Evolutionary conservation across 2,113 vertebrate genomes (phyloP), one percentile per base, ranked within the genome.

Genomic region (Cyphomyrus discorhynchus): DNA sequence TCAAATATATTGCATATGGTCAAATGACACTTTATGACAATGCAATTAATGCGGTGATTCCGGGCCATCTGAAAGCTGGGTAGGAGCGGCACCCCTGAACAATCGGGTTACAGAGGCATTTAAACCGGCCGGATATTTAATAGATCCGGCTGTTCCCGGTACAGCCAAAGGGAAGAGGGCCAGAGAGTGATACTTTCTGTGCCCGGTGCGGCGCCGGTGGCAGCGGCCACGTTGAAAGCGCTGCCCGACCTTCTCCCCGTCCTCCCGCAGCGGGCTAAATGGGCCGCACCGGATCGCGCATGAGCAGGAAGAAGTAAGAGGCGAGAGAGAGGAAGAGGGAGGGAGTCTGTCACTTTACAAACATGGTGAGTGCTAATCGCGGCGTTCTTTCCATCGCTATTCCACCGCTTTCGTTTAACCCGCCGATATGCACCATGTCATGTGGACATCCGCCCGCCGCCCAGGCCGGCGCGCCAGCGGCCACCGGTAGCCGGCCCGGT

Each of bases 261-360:
- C 92, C 9, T 85, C 49, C 10, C 4, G 13, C 19, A n/a, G 6
- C 21, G 53, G 52, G 87, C 53, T 88, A 84, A 45, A 84, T 10
- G 82, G 82, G 46, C 47, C 31, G 88, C 49, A 24, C 10, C 45
- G 92, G 94, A 96, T 93, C 95, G 96, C 96, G 96, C 96, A 96
- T 96, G 96, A 95, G 95, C 96, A 93, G 93, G 66, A 91, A 95
- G 93, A 93, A 91, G 92, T 93, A 92, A 94, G 89, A 92, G 94
- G 89, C 92, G 92, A 92, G 92, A 89, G 89, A 42, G 93, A 92
- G 84, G 91, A 88, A 91, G 91, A 90, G 90, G 19, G 45, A 19
- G 47, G 39, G 86, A 62, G 42, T 70, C 58, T 89, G 90, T 86
- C 90, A 45, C 31, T 90, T 74, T 89, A 89, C 88, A 89, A 89